These are phyloP conservation scores for Tryphoninae sp. DNA, from an alignment of 2,888 invertebrate genomes.

Conservation along the genomic window DNA sequence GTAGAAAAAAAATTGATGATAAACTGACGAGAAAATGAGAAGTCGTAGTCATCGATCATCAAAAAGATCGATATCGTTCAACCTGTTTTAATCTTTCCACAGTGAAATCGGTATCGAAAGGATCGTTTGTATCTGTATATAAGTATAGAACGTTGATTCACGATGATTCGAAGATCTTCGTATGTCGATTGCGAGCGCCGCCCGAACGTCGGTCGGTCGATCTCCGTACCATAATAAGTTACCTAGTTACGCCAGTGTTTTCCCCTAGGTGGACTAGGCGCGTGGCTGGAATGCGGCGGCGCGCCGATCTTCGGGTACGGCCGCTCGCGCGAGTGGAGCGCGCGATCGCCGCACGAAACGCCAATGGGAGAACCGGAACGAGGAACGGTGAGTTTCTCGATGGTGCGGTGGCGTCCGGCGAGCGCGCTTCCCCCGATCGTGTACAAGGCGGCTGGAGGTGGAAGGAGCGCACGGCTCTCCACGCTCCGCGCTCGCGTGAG, in stretches of 20 bases:
- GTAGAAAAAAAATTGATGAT: not conserved
- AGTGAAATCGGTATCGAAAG: not conserved
- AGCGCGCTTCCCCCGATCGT: conserved; percentile 28
- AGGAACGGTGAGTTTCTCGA: conserved; percentile 60
- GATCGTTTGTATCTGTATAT: not conserved
- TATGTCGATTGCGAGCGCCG: conserved; percentile 21
- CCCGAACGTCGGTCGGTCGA: not conserved
- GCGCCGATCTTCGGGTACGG: conserved; percentile 66
- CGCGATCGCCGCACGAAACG: conserved; percentile 64
- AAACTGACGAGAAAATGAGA: conserved; percentile 3
- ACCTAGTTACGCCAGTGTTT: conserved; percentile 75
- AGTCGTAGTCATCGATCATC: conserved; percentile 5
- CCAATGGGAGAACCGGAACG: conserved; percentile 69
- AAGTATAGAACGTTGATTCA: not conserved
- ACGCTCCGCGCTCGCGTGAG: conserved; percentile 61
- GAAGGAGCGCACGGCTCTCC: conserved; percentile 63
- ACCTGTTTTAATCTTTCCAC: not conserved
- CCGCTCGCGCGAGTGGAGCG: conserved; percentile 74
- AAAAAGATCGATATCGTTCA: conserved; percentile 12
- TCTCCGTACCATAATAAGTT: conserved; percentile 21
- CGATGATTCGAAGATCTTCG: not conserved
- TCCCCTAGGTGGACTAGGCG: conserved; percentile 74
- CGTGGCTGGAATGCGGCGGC: conserved; percentile 80
- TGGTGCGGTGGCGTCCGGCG: conserved; percentile 43
- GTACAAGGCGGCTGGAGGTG: conserved; percentile 49